Evolutionary conservation across 2,888 invertebrate species (phyloP), one percentile per base, ranked within the genome.

Genomic region (Venusia cambrica): DNA sequence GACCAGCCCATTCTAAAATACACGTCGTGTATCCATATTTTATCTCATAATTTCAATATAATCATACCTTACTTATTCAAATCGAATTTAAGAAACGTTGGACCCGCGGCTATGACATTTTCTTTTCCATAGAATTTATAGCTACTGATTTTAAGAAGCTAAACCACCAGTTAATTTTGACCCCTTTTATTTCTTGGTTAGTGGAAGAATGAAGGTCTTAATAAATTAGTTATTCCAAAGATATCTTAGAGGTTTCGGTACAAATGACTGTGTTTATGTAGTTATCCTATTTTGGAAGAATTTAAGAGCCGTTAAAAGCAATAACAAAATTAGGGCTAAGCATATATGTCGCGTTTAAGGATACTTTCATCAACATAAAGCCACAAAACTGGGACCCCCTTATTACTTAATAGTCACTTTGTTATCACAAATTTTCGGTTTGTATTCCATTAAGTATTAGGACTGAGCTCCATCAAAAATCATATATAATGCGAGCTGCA

Each of bases 251-350:
- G 48, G 56, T 60, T 66, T 49, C 43, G 39, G 38, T 51, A 50
- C 51, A 71, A 75, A 75, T 73, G 65, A 65, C 71, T 62, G 63
- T 67, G 35, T 69, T 70, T 67, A 73, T 66, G 56, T 58, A 50
- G 62, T 74, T 70, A 66, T 51, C 59, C 69, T 64, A 65, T 73
- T 76, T 70, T 49, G 51, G 52, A 66, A 65, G 66, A 72, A 73
- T 74, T 62, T 57, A 14, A 45, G 52, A 56, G 49, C 54, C 38
- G 53, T 54, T 48, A 43, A 36, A 29, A 36, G 44, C 55, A 47
- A 64, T 65, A 67, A 67, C 37, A 54, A 54, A 48, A 51, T 60
- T 54, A 67, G 55, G 56, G 44, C 24, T 40, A 30, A 39, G 34
- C 31, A 43, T 35, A 42, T 21, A 7, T 13, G 22, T 13, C 9